Percentiles rank a stretch among this genome's conserved stretches.
Evolutionary conservation across 2,113 vertebrate species (phyloP).

Genomic region (Cyprinus carpio): DNA sequence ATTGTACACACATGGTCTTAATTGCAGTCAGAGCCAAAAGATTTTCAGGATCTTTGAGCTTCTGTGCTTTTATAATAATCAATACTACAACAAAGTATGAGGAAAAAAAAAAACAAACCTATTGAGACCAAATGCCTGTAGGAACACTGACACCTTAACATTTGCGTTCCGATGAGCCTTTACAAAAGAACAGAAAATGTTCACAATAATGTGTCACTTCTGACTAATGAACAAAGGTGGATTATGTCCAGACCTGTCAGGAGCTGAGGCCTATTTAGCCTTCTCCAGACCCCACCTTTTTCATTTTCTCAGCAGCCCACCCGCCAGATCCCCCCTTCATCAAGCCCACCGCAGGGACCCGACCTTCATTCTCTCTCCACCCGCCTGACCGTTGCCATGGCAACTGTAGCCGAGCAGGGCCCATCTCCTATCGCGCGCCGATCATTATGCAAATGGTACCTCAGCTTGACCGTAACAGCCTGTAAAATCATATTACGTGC

Average conservation of each 20-base stretch:
- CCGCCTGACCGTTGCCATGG: constrained; percentile 80
- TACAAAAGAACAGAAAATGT: constrained; percentile 24
- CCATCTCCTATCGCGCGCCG: constrained; percentile 74
- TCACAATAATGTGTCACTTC: background rate
- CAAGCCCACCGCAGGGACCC: constrained; percentile 52
- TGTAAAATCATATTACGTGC: constrained; percentile 81
- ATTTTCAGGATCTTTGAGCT: background rate
- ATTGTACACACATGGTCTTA: background rate
- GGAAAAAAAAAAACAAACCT: too few species aligned
- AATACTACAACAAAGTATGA: too few species aligned
- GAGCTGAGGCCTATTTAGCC: constrained; percentile 16
- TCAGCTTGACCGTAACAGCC: constrained; percentile 82
- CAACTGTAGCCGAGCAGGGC: constrained; percentile 73
- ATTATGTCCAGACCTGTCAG: constrained; percentile 35
- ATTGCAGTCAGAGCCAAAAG: background rate
- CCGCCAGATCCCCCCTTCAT: constrained; percentile 61
- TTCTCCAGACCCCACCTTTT: constrained; percentile 31
- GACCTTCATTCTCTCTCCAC: constrained; percentile 78
- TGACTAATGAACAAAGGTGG: constrained; percentile 48
- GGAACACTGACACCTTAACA: background rate
- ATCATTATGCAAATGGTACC: constrained; percentile 87
- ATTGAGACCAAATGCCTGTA: background rate
- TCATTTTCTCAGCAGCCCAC: constrained; percentile 53
- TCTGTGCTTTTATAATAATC: background rate
- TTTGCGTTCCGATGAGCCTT: background rate